Conservation (phyloP, 2,797 vertebrate species). For the Xerus rutilus region DNA sequence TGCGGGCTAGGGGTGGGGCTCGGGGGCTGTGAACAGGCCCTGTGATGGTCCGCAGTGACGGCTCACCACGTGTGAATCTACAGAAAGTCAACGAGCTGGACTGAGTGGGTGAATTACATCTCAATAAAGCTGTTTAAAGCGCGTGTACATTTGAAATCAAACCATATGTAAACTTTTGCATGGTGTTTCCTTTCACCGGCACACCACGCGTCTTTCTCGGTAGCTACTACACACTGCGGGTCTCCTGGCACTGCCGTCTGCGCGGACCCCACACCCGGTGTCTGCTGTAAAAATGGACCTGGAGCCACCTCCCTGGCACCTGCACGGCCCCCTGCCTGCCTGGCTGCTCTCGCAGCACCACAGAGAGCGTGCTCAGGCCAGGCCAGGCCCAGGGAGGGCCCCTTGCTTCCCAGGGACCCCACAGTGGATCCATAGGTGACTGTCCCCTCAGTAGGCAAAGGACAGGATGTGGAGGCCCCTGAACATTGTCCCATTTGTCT, state of each 20-base stretch:
- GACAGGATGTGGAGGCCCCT: background rate
- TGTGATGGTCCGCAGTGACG: background rate
- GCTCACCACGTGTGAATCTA: background rate
- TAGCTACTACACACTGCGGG: background rate
- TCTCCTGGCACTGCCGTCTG: too few relatives aligned
- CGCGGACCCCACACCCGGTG: background rate
- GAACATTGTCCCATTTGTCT: background rate
- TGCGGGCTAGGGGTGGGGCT: background rate
- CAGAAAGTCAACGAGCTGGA: background rate
- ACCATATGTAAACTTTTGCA: background rate
- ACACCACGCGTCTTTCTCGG: background rate
- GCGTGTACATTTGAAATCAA: background rate
- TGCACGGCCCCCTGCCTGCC: background rate
- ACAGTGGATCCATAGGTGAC: background rate
- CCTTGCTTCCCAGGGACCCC: background rate
- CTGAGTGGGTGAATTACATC: background rate
- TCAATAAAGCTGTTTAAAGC: background rate
- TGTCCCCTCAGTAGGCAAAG: background rate
- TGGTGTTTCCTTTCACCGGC: background rate
- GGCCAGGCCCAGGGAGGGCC: background rate
- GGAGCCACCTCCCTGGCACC: background rate
- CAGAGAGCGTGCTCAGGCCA: background rate
- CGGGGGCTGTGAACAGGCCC: background rate
- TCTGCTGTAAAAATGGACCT: background rate
- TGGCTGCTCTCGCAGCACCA: background rate